Base-by-base conservation (phyloP, 2,888 invertebrate species). In the Gryllus longicercus region DNA sequence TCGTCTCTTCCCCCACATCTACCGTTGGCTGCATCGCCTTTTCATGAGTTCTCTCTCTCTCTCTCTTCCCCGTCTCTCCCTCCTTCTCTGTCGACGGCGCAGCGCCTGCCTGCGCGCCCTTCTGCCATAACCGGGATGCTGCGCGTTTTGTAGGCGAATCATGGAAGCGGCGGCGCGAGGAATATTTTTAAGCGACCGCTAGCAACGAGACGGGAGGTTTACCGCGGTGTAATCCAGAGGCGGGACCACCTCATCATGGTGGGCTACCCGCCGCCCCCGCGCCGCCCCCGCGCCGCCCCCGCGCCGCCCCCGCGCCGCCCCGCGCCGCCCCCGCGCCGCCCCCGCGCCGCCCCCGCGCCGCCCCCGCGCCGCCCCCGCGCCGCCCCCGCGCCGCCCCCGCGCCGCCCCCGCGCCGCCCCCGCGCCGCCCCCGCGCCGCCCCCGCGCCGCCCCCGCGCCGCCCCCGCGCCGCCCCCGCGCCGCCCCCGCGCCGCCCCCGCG, bases 111-210 rank as follows among this genome's bases (percentile, higher is more conserved):
- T 38, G 38, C 38, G 38, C 38, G 38, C 63, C 63, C 63, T 63
- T 5, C 63, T 63, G 63, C 63, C 63, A 63, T 63, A 63, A 63
- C 12, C 63, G 63, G 63, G 63, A 63, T 63, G 63, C 14, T 8
- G 63, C 63, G 63, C 63, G n/a, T 10, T n/a, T 63, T 63, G 63
- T 63, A n/a, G n/a, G 63, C 63, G 63, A 63, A 63, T 63, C 63
- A 18, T 18, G 63, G 63, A 63, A 63, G 63, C 63, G 63, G 12
- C 16, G 63, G n/a, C 14, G 63, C 63, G 63, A n/a, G 63, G 16
- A 63, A 63, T n/a, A 63, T 63, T 63, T 63, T 63, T 63, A 18
- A 63, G 63, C n/a, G 63, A n/a, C n/a, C 63, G 63, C 63, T 14
- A 63, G 38, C 11, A 63, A n/a, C 63, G 63, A 63, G 14, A n/a